Evolutionary conservation across 2,888 invertebrate species (phyloP).

Genomic region (Laspeyria flexula): DNA sequence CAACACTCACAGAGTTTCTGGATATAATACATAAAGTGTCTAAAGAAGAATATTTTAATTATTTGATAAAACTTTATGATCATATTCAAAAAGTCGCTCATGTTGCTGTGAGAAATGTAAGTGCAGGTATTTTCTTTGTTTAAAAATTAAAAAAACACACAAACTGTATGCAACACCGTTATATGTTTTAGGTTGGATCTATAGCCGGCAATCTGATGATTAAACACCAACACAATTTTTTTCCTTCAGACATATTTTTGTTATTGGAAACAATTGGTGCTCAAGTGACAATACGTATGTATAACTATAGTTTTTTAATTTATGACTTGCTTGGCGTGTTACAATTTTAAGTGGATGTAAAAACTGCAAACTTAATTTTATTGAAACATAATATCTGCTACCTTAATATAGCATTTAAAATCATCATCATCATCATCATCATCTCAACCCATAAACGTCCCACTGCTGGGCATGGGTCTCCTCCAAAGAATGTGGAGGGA

Average conservation of each 20-base stretch:
- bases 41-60: slow-evolving; percentile 79
- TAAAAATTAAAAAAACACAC: too few species aligned
- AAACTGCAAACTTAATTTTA: too few species aligned
- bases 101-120: slow-evolving; percentile 90
- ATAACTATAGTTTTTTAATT: neutral
- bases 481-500: too few species aligned
- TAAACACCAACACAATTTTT: slow-evolving; percentile 88
- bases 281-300: slow-evolving; percentile 63
- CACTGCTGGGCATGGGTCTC: too few species aligned
- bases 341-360: too few species aligned
- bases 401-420: too few species aligned
- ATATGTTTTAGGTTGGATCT: slow-evolving; percentile 85
- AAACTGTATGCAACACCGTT: too few species aligned
- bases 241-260: slow-evolving; percentile 90
- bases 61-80: slow-evolving; percentile 85
- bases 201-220: slow-evolving; percentile 90
- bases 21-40: slow-evolving; percentile 73
- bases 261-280: slow-evolving; percentile 71
- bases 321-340: too few species aligned
- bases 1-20: slow-evolving; percentile 85
- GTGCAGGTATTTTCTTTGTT: slow-evolving; percentile 34
- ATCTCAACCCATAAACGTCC: too few species aligned
- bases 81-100: slow-evolving; percentile 91
- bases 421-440: too few species aligned
- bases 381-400: too few species aligned